Evolutionary conservation across 2,888 invertebrate species (phyloP).

Genomic region (Drosophila cognata): DNA sequence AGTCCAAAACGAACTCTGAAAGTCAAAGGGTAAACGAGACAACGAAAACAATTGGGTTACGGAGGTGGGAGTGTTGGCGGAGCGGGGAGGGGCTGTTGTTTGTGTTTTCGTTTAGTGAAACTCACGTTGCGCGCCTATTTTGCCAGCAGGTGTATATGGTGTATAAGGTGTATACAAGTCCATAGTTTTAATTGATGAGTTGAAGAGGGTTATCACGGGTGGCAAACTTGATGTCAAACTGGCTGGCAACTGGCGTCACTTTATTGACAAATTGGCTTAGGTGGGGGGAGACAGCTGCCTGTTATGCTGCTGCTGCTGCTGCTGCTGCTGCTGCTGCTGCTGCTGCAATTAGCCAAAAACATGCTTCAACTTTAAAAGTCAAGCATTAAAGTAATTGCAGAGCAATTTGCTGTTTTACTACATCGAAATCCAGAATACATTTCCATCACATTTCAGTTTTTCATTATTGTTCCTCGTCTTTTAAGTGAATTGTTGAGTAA

Average conservation of each 20-base stretch:
- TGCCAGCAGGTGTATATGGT: conserved; percentile 35
- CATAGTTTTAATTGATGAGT: conserved; percentile 70
- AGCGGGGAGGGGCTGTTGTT: conserved; percentile 24
- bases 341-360: conserved; percentile 14
- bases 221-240: neutral
- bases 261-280: conserved; percentile 50
- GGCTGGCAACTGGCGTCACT: conserved; percentile 24
- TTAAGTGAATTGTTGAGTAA: conserved; percentile 40
- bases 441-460: neutral
- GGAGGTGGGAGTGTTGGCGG: neutral
- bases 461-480: neutral
- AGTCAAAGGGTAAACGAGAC: conserved; percentile 76
- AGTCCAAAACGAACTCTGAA: conserved; percentile 55
- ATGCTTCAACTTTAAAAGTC: neutral
- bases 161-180: conserved; percentile 30
- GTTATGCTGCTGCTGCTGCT: neutral
- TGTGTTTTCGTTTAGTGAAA: conserved; percentile 52
- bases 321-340: neutral
- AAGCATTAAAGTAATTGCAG: conserved; percentile 12
- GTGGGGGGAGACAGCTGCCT: conserved; percentile 36
- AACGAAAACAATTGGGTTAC: conserved; percentile 61
- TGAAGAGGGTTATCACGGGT: conserved; percentile 66
- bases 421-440: neutral
- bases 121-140: conserved; percentile 45
- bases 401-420: conserved; percentile 7